These are phyloP conservation scores for Dendrolimus punctatus DNA, from an alignment of 1,140 invertebrate species.

Conservation along the genomic window DNA sequence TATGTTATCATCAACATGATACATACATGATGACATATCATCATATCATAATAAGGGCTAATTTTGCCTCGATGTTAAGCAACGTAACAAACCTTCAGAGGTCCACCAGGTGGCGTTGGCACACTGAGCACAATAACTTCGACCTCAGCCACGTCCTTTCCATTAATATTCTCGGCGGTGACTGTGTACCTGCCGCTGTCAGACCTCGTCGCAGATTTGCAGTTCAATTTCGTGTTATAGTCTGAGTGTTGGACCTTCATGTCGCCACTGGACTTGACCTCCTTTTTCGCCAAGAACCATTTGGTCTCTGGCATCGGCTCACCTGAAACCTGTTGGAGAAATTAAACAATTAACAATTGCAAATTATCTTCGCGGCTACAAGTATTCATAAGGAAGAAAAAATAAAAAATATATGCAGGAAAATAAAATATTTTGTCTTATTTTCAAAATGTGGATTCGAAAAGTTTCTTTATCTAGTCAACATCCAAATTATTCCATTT, in stretches of 20 bases:
- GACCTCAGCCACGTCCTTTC: conserved; percentile 92
- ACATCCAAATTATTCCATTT: too few species aligned
- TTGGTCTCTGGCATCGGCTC: conserved; percentile 92
- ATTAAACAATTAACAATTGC: background rate
- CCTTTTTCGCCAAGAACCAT: conserved; percentile 86
- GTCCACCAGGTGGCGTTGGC: conserved; percentile 92
- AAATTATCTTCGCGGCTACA: too few species aligned
- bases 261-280: conserved; percentile 80
- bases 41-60: too few species aligned
- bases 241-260: conserved; percentile 87
- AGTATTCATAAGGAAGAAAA: too few species aligned
- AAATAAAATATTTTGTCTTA: too few species aligned
- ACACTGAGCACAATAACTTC: conserved; percentile 94
- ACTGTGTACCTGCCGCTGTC: conserved; percentile 95
- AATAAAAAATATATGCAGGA: too few species aligned
- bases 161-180: conserved; percentile 93
- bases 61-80: background rate
- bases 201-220: conserved; percentile 86
- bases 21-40: too few species aligned
- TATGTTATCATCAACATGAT: too few species aligned
- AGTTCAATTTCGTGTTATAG: conserved; percentile 92
- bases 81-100: conserved; percentile 77
- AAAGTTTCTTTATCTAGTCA: too few species aligned
- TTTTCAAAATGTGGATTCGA: too few species aligned
- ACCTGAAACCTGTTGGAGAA: conserved; percentile 78